Percentiles rank a stretch among this genome's conserved stretches.
Evolutionary conservation across 2,113 vertebrate species (phyloP).

Genomic region (Psilopsiagon aymara): DNA sequence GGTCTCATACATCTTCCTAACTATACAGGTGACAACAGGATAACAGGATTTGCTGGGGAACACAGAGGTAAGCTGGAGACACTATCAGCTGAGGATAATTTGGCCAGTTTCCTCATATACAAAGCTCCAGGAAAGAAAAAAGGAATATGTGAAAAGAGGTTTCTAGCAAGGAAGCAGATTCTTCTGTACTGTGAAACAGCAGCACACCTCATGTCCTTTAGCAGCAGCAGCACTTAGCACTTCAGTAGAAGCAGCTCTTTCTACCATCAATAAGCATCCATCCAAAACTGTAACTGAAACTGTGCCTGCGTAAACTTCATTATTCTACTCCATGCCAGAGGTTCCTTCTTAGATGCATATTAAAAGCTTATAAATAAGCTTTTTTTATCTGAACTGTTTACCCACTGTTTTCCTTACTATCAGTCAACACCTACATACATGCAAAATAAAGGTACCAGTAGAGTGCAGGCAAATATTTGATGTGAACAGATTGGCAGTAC

Average conservation of each 20-base stretch:
- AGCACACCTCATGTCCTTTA: background rate
- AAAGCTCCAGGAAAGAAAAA: background rate
- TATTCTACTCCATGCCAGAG: background rate
- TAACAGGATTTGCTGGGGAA: background rate
- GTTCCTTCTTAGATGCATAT: background rate
- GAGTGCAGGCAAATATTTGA: constrained; percentile 52
- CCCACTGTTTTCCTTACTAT: constrained; percentile 20
- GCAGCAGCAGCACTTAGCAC: background rate
- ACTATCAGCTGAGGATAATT: background rate
- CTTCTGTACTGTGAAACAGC: background rate
- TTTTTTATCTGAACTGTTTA: constrained; percentile 32
- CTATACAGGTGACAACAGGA: constrained; percentile 42
- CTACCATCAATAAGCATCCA: background rate
- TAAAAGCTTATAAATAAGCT: constrained; percentile 14
- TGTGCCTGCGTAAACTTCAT: background rate
- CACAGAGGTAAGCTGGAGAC: background rate
- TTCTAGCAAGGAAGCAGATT: background rate
- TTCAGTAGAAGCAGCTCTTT: background rate
- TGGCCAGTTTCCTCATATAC: background rate
- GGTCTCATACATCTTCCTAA: constrained; percentile 66
- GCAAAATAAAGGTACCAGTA: background rate
- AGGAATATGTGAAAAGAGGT: background rate
- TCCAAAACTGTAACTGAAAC: constrained; percentile 25
- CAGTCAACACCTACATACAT: constrained; percentile 25
- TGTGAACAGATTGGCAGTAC: background rate